phyloP scores from a whole-genome alignment of 2,113 vertebrate species.

The Hydrochoerus hydrochaeris region DNA sequence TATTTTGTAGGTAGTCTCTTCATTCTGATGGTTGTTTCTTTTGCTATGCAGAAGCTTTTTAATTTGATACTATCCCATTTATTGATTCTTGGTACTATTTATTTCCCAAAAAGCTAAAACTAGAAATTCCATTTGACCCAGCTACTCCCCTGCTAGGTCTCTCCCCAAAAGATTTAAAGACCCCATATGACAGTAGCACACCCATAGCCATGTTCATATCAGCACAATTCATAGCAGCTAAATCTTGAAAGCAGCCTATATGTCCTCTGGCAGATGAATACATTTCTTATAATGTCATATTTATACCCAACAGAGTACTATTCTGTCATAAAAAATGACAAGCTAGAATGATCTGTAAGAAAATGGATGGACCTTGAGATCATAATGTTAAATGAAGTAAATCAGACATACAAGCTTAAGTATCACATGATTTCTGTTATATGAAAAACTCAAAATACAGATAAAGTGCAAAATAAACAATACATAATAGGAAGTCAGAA shows the following conservation, averaged over 20 bases:
- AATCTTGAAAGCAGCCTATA: not conserved
- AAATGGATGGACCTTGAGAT: not conserved
- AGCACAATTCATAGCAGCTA: not conserved
- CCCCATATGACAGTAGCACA: not conserved
- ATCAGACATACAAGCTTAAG: not conserved
- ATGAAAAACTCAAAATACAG: not conserved
- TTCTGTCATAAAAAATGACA: not conserved
- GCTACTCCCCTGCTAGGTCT: not conserved
- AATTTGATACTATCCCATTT: not conserved
- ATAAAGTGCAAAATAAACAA: not conserved
- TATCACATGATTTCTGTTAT: not conserved
- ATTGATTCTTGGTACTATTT: not conserved
- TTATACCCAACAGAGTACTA: not conserved
- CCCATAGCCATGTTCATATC: not conserved
- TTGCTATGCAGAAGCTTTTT: not conserved
- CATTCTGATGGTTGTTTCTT: not conserved
- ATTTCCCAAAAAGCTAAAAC: not conserved
- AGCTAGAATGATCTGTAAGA: not conserved
- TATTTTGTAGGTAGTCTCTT: not conserved
- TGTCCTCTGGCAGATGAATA: not conserved
- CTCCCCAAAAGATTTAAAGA: not conserved
- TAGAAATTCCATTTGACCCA: not conserved
- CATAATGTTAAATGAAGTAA: not conserved
- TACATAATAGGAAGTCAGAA: not conserved
- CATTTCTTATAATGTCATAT: not conserved